Evolutionary conservation across 1,140 invertebrate genomes (phyloP).

Genomic region (Pogonomyrmex barbatus): DNA sequence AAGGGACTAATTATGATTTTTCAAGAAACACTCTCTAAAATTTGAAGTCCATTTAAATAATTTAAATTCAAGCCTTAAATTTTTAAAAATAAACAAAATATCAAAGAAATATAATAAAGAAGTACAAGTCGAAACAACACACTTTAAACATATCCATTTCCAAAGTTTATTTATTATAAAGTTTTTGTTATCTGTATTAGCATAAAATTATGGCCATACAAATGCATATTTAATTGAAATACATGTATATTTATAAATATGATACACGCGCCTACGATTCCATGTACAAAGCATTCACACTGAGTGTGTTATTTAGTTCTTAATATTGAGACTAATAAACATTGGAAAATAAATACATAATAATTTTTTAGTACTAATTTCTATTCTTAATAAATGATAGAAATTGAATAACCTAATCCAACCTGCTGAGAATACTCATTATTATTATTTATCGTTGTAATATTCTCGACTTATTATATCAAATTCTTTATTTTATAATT

Average conservation of each 20-base stretch:
- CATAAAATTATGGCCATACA: not conserved
- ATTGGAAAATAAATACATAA: not conserved
- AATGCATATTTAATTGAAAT: not conserved
- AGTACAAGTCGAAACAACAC: not conserved
- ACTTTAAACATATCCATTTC: not conserved
- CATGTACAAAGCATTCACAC: not conserved
- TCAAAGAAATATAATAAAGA: not conserved
- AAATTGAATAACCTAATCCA: too few relatives aligned
- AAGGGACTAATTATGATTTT: not conserved
- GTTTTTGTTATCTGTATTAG: not conserved
- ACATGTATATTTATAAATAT: not conserved
- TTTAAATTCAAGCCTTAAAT: not conserved
- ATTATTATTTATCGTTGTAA: too few relatives aligned
- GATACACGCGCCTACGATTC: not conserved
- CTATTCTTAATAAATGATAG: not conserved
- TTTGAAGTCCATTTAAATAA: not conserved
- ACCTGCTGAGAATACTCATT: too few relatives aligned
- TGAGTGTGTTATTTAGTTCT: not conserved
- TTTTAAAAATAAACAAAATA: not conserved
- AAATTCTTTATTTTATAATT: not conserved
- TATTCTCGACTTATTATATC: too few relatives aligned
- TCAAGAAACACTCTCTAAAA: not conserved
- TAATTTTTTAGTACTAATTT: not conserved
- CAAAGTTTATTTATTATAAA: slow-evolving; percentile 15
- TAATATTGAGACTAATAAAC: slow-evolving; percentile 1